Evolutionary conservation across 1,140 invertebrate genomes (phyloP).

Genomic region (Laupala kohalensis): DNA sequence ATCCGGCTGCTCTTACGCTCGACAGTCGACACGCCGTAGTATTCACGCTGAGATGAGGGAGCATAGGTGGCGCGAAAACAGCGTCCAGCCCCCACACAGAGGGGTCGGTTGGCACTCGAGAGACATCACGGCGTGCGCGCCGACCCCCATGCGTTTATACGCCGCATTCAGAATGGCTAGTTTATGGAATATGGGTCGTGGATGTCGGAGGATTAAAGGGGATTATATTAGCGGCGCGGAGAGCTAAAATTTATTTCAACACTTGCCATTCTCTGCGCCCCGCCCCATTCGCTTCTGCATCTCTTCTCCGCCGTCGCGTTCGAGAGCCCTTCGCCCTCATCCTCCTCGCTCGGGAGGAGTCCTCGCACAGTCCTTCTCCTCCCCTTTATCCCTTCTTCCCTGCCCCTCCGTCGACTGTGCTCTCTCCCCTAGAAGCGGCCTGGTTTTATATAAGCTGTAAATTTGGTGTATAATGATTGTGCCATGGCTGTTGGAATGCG

Average conservation of each 20-base stretch:
- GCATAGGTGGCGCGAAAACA: too few species aligned
- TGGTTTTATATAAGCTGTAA: slow-evolving; percentile 13
- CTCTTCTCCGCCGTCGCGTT: not conserved
- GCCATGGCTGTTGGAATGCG: slow-evolving; percentile 7
- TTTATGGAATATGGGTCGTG: slow-evolving; percentile 5
- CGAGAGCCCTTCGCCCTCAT: not conserved
- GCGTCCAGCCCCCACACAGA: too few species aligned
- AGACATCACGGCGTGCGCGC: not conserved
- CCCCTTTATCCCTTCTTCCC: not conserved
- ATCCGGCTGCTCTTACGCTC: not conserved
- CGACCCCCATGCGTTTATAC: not conserved
- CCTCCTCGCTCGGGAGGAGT: not conserved
- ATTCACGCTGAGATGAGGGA: not conserved
- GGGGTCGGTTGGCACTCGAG: not conserved
- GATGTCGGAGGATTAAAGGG: slow-evolving; percentile 4
- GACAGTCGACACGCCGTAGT: too few species aligned
- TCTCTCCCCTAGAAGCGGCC: not conserved
- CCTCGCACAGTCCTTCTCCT: not conserved
- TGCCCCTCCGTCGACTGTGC: not conserved
- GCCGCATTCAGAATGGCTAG: slow-evolving; percentile 1
- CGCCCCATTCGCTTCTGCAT: not conserved
- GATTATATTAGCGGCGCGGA: not conserved
- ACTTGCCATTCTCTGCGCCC: not conserved
- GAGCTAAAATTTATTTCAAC: slow-evolving; percentile 6
- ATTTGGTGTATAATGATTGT: slow-evolving; percentile 13